These are phyloP conservation scores for Chionodraco myersi DNA, from an alignment of 2,113 vertebrate species.

Conservation along the genomic window DNA sequence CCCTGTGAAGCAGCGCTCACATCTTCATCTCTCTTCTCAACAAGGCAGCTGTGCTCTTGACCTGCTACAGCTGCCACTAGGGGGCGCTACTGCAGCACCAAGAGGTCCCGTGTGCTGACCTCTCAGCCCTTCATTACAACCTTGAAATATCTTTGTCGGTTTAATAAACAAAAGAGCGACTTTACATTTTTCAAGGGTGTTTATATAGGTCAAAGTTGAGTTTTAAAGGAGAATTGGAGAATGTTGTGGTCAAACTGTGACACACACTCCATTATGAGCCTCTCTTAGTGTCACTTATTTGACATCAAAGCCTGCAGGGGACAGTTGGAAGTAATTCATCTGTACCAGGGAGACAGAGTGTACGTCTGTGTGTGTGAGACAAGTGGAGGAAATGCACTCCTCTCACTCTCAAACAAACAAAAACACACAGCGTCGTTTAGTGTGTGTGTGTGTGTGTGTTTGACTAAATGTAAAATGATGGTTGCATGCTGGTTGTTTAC, in stretches of 20 bases:
- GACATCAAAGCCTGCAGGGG: conserved; percentile 33
- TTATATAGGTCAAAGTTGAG: not conserved
- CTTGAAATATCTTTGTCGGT: not conserved
- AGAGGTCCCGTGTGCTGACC: not conserved
- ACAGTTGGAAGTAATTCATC: conserved; percentile 56
- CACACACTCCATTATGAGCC: not conserved
- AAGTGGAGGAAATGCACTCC: conserved; percentile 38
- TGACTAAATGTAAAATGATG: conserved; percentile 10
- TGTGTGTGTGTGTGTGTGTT: not conserved
- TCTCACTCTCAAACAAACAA: not conserved
- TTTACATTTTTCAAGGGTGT: not conserved
- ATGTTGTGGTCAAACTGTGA: not conserved
- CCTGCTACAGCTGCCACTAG: conserved; percentile 4
- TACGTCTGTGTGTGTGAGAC: not conserved
- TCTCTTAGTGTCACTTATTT: conserved; percentile 26
- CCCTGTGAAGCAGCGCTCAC: too few relatives aligned
- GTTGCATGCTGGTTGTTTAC: conserved; percentile 2
- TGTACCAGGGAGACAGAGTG: conserved; percentile 17
- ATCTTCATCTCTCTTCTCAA: too few relatives aligned
- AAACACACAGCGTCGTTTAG: not conserved
- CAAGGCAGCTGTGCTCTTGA: too few relatives aligned
- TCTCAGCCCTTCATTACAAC: not conserved
- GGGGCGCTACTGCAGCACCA: not conserved
- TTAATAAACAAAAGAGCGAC: not conserved
- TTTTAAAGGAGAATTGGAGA: too few relatives aligned